Evolutionary conservation across 2,888 invertebrate genomes (phyloP).

Genomic region (Acanthacorydalis orientalis): DNA sequence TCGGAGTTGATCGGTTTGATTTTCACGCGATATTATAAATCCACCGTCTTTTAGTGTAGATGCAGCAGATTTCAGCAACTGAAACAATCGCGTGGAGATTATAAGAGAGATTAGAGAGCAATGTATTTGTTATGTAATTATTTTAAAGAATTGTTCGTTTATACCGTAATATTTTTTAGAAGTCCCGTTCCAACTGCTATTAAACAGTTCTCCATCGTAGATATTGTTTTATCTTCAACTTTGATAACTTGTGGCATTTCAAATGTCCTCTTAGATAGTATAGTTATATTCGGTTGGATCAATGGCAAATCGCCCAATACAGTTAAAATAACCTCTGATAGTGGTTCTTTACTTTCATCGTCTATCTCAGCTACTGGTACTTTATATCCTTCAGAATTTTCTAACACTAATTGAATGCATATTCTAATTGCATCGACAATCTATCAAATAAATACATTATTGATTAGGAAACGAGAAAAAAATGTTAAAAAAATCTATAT

Average conservation of each 20-base stretch:
- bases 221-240: conserved; percentile 42
- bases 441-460: not conserved
- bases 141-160: conserved; percentile 11
- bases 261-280: conserved; percentile 33
- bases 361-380: conserved; percentile 31
- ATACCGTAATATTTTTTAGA: conserved; percentile 30
- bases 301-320: conserved; percentile 50
- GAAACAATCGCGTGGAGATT: conserved; percentile 2
- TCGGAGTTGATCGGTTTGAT: conserved; percentile 26
- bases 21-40: conserved; percentile 43
- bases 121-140: no score
- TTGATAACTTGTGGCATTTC: conserved; percentile 33
- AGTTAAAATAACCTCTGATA: conserved; percentile 37
- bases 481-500: not conserved
- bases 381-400: conserved; percentile 47
- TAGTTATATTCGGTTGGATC: conserved; percentile 45
- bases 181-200: conserved; percentile 22
- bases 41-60: conserved; percentile 37
- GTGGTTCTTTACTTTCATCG: conserved; percentile 23
- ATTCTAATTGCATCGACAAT: conserved; percentile 29
- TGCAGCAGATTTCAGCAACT: conserved; percentile 30
- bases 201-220: conserved; percentile 16
- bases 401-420: conserved; percentile 52
- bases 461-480: not conserved
- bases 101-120: no score